phyloP scores from a whole-genome alignment of 2,113 vertebrate species.

The Picathartes gymnocephalus region DNA sequence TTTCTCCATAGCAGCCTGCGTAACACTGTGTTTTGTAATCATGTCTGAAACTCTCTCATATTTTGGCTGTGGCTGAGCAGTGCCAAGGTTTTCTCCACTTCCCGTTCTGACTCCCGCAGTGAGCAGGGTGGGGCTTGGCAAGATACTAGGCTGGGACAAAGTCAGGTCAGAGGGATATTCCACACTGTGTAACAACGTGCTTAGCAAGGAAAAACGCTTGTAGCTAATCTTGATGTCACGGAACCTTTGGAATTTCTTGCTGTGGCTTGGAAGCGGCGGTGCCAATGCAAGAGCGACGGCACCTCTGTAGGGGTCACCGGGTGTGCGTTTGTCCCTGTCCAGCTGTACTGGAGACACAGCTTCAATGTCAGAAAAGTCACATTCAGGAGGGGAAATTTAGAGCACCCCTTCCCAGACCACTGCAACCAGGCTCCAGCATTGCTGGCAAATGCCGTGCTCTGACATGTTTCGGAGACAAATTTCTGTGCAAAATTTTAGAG shows the following conservation, averaged over 20 bases:
- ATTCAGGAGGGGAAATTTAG: not conserved
- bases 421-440: not conserved
- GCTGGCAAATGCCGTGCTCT: not conserved
- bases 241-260: not conserved
- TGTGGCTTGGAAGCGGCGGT: not conserved
- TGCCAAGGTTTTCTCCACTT: not conserved
- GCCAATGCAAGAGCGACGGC: fast-evolving
- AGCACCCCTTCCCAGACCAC: not conserved
- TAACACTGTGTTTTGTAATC: not conserved
- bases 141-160: not conserved
- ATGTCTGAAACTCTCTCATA: not conserved
- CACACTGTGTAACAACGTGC: not conserved
- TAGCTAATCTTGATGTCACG: not conserved
- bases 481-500: not conserved
- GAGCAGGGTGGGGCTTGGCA: not conserved
- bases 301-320: not conserved
- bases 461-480: fast-evolving
- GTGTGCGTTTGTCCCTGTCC: not conserved
- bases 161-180: not conserved
- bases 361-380: not conserved
- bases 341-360: not conserved
- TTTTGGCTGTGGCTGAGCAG: not conserved
- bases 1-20: not conserved
- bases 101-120: not conserved
- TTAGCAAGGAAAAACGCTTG: not conserved